Evolutionary conservation across 1,140 invertebrate genomes (phyloP).

Genomic region (Agrypnia vestita): DNA sequence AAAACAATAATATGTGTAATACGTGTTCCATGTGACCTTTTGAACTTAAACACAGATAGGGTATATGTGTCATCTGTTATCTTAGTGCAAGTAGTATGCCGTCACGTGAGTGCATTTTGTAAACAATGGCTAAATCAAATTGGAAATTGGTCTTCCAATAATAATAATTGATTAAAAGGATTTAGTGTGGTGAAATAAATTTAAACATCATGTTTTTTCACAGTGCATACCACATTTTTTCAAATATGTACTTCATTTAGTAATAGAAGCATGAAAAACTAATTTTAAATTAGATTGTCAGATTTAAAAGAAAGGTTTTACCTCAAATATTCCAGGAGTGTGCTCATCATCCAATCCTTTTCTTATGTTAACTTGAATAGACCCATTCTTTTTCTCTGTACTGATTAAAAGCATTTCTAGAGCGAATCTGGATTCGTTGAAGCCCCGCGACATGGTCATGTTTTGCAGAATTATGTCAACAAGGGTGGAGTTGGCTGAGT

Average conservation of each 20-base stretch:
- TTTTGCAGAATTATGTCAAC: conserved; percentile 77
- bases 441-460: conserved; percentile 68
- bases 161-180: too few species aligned
- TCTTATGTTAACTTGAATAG: conserved; percentile 68
- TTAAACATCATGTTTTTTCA: too few species aligned
- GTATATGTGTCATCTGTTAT: conserved; percentile 8
- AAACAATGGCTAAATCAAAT: neutral
- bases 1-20: too few species aligned
- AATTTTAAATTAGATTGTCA: too few species aligned
- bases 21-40: neutral
- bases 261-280: too few species aligned
- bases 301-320: conserved; percentile 64
- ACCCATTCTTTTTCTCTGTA: conserved; percentile 64
- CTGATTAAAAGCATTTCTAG: conserved; percentile 73
- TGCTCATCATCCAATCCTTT: conserved; percentile 82
- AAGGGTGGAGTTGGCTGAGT: conserved; percentile 77
- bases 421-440: conserved; percentile 75
- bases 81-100: conserved; percentile 8
- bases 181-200: too few species aligned
- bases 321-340: conserved; percentile 81
- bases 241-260: too few species aligned
- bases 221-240: too few species aligned
- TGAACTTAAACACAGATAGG: conserved; percentile 22
- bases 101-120: conserved; percentile 12
- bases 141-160: too few species aligned